Evolutionary conservation across 2,888 invertebrate genomes (phyloP), one percentile per base, ranked within the genome.

Genomic region (Melinopterus prodromus): DNA sequence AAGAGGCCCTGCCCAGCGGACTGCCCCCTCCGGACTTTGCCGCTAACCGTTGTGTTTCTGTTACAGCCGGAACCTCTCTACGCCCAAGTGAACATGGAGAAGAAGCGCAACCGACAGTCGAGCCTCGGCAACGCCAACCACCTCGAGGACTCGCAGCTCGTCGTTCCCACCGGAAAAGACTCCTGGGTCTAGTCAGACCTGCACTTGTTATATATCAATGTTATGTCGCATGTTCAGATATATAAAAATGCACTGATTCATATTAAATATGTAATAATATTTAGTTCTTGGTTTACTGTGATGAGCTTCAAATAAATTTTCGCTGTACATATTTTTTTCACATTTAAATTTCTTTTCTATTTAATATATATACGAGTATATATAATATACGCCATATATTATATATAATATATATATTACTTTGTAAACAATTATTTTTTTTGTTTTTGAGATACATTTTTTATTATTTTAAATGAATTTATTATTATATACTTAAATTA

Each of bases 31-130:
- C 77, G 71, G 77, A 71, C 77, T 71, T 16, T 72, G 38, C n/a
- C 35, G 26, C 26, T 26, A 26, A 26, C 1, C 26, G 26, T 71
- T 71, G 69, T 76, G 16, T 82, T 82, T 84, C 83, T 85, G 86
- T 89, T 88, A 80, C 87, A 89, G 88, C 89, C 88, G 85, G 93
- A 93, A 87, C 93, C 93, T 75, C 89, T 93, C 78, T 93, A 93
- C 87, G 93, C 93, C 84, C 92, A 93, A 89, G 93, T 93, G 83
- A 93, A 93, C 86, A 90, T 93, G 87, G 92, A 93, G 86, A 92
- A 92, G 88, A 93, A 93, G 86, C 91, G 92, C 84, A 92, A 91
- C 85, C 90, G 92, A 71, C 90, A 90, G 84, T 88, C 89, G 70
- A 89, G 89, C 83, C 86, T 89, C 79, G 85, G 86, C 78, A 86